Percentiles rank a stretch among this genome's conserved stretches.
These are phyloP conservation scores for Hippolais icterina DNA, from an alignment of 2,113 vertebrate species.

Conservation along the genomic window DNA sequence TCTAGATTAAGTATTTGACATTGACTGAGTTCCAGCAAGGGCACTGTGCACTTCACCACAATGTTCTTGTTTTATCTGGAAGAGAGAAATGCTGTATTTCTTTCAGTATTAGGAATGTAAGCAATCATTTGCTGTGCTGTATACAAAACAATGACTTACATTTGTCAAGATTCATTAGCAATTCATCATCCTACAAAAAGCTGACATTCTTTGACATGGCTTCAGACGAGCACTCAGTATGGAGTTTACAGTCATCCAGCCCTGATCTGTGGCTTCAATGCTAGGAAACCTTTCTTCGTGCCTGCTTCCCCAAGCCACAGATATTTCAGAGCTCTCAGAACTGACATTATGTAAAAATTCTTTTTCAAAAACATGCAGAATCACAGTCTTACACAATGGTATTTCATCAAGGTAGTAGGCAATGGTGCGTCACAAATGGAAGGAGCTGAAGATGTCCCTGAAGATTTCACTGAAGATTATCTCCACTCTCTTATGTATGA, in stretches of 20 bases:
- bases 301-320: neutral
- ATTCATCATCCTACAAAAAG: neutral
- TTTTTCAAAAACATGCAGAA: neutral
- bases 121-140: neutral
- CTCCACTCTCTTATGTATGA: neutral
- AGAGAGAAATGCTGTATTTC: neutral
- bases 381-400: neutral
- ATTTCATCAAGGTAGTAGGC: neutral
- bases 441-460: neutral
- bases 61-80: neutral
- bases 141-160: neutral
- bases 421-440: neutral
- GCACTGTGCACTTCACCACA: neutral
- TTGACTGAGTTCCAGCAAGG: conserved; percentile 10
- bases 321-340: neutral
- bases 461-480: neutral
- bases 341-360: neutral
- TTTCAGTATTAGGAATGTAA: neutral
- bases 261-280: neutral
- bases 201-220: neutral
- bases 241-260: neutral
- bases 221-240: neutral
- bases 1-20: conserved; percentile 34
- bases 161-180: neutral
- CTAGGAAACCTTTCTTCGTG: neutral